These are phyloP conservation scores for Ptilorrhoa leucosticta DNA, from an alignment of 2,113 vertebrate species.

Conservation along the genomic window DNA sequence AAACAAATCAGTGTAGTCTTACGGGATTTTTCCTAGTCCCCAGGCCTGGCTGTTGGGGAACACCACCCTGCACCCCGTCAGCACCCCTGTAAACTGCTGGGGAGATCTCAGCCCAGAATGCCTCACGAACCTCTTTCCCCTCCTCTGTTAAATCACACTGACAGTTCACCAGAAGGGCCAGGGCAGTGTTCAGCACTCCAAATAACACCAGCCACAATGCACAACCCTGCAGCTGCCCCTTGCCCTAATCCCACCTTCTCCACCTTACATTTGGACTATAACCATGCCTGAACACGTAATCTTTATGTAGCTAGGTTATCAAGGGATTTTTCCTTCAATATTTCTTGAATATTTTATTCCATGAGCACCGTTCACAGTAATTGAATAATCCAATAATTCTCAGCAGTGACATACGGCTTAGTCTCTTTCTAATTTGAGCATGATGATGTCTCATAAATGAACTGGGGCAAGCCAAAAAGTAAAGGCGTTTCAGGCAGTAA, in stretches of 20 bases:
- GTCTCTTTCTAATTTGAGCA: not conserved
- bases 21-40: not conserved
- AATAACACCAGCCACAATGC: not conserved
- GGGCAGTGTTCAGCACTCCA: not conserved
- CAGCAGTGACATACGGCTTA: slow-evolving; percentile 21
- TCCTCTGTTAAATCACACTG: not conserved
- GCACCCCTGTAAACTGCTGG: not conserved
- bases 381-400: slow-evolving; percentile 56
- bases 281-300: not conserved
- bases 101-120: not conserved
- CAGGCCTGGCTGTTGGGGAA: not conserved
- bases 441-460: slow-evolving; percentile 29
- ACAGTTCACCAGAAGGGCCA: not conserved
- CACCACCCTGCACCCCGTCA: not conserved
- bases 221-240: not conserved
- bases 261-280: not conserved
- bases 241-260: not conserved
- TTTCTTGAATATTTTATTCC: slow-evolving; percentile 32
- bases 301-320: not conserved
- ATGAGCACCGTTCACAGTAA: not conserved
- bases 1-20: not conserved
- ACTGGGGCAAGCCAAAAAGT: slow-evolving; percentile 26
- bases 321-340: slow-evolving; percentile 6
- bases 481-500: not conserved
- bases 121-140: not conserved